Evolutionary conservation across 2,797 vertebrate species (phyloP).

Genomic region (Eleutherodactylus coqui): DNA sequence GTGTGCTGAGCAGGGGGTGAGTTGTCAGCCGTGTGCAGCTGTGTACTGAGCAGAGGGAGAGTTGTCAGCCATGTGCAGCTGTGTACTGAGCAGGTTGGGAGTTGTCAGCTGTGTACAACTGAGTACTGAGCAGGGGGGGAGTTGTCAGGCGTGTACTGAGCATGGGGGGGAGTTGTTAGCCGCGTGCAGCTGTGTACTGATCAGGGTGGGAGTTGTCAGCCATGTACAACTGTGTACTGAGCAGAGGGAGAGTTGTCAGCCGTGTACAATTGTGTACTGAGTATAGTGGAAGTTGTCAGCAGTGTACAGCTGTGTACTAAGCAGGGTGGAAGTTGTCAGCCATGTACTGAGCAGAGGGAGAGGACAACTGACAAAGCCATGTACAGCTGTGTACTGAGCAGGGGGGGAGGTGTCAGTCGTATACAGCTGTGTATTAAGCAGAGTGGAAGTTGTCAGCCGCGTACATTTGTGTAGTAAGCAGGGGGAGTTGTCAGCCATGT

Average conservation of each 20-base stretch:
- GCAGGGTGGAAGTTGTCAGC: conserved; percentile 79
- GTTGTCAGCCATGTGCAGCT: conserved; percentile 75
- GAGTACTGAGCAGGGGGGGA: conserved; percentile 80
- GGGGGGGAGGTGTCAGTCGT: no score
- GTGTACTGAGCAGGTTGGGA: conserved; percentile 80
- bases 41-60: conserved; percentile 80
- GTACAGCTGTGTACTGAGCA: no score
- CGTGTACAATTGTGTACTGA: conserved; percentile 76
- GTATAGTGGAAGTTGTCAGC: conserved; percentile 79
- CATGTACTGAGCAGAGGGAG: no score
- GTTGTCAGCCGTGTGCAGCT: conserved; percentile 75
- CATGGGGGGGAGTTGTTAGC: conserved; percentile 78
- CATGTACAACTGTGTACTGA: conserved; percentile 76
- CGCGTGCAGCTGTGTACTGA: conserved; percentile 76
- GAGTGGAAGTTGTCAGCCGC: no score
- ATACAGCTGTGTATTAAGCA: no score
- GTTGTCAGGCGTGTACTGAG: conserved; percentile 78
- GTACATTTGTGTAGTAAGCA: no score
- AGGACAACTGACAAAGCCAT: no score
- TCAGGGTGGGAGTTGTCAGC: conserved; percentile 79
- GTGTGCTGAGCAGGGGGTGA: conserved; percentile 80
- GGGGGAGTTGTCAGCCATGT: no score
- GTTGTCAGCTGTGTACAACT: conserved; percentile 75
- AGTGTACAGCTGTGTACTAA: conserved; percentile 76
- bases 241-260: conserved; percentile 79